phyloP scores from a whole-genome alignment of 30 jellyfish, hydroid and myxozoan species.

The Aurelia sp. region DNA sequence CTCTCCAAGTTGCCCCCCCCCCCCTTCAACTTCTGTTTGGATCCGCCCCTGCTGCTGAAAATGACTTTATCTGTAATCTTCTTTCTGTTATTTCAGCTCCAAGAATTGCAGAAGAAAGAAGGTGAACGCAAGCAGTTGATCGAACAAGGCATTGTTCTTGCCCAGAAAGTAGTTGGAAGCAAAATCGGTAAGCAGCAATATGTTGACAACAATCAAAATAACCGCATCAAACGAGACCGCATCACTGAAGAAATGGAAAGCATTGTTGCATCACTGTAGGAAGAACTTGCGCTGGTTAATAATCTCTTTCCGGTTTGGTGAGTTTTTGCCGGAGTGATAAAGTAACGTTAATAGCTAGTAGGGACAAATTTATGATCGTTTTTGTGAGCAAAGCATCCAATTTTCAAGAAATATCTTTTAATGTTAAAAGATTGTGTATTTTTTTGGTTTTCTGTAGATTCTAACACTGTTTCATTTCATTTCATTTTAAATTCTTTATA shows the following conservation, averaged over 20 bases:
- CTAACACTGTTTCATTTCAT: too few species aligned
- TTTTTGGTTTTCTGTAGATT: not conserved
- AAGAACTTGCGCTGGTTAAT: too few species aligned
- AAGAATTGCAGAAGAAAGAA: constrained; percentile 88
- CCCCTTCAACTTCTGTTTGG: too few species aligned
- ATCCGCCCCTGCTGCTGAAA: too few species aligned
- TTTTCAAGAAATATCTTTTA: not conserved
- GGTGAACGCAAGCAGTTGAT: constrained; percentile 73
- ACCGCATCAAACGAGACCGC: constrained; percentile 80
- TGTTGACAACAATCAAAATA: constrained; percentile 80
- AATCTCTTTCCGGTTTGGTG: too few species aligned
- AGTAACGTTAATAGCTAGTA: constrained; percentile 4
- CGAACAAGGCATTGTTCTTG: constrained; percentile 80
- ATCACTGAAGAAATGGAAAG: constrained; percentile 84
- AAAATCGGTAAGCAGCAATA: constrained; percentile 87
- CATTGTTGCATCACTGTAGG: constrained; percentile 65
- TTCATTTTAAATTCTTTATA: too few species aligned
- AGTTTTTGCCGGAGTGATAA: too few species aligned
- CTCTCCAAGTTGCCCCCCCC: too few species aligned
- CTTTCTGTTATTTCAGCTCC: constrained; percentile 56
- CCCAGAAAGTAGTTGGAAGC: constrained; percentile 83
- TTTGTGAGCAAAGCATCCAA: constrained; percentile 35
- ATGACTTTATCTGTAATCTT: not conserved
- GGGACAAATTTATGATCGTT: constrained; percentile 43
- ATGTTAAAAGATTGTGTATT: not conserved